These are phyloP conservation scores for Motacilla tschutschensis DNA, from an alignment of 2,113 vertebrate genomes.

Conservation along the genomic window DNA sequence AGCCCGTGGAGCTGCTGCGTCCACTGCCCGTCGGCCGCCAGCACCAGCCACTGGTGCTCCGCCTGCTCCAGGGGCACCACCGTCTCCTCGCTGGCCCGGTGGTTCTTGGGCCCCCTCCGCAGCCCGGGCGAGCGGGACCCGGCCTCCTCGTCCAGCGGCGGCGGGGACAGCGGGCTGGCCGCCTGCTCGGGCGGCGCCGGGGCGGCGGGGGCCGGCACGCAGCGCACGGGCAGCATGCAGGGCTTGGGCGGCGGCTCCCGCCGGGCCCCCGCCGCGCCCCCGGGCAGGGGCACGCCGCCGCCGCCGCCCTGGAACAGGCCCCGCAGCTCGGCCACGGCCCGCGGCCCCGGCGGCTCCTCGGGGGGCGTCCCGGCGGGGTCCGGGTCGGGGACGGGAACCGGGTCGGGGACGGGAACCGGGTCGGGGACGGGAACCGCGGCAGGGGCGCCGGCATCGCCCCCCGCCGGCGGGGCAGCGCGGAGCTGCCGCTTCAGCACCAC, in stretches of 20 bases:
- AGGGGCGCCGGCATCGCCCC: too few species aligned
- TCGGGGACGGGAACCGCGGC: too few species aligned
- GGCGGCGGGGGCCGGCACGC: conserved; percentile 30
- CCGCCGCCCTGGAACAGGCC: too few species aligned
- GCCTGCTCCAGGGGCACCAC: conserved; percentile 75
- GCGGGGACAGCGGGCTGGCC: not conserved
- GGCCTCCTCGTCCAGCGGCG: conserved; percentile 5
- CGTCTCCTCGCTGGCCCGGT: conserved; percentile 67
- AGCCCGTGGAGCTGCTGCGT: conserved; percentile 82
- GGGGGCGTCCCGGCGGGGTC: too few species aligned
- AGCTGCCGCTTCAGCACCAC: too few species aligned
- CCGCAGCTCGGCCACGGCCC: too few species aligned
- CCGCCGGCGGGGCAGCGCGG: too few species aligned
- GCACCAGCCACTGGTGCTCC: conserved; percentile 89
- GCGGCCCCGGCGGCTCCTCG: too few species aligned
- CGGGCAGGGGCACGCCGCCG: too few species aligned
- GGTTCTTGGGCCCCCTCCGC: conserved; percentile 49
- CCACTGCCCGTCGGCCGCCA: conserved; percentile 82
- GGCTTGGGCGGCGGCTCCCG: conserved; percentile 66
- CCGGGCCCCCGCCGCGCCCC: not conserved
- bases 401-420: too few species aligned
- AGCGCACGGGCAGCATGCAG: conserved; percentile 79
- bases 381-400: too few species aligned
- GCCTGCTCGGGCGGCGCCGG: not conserved
- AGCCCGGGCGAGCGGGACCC: conserved; percentile 49